phyloP scores from a whole-genome alignment of 2,888 invertebrate genomes.

The Rhingia campestris region DNA sequence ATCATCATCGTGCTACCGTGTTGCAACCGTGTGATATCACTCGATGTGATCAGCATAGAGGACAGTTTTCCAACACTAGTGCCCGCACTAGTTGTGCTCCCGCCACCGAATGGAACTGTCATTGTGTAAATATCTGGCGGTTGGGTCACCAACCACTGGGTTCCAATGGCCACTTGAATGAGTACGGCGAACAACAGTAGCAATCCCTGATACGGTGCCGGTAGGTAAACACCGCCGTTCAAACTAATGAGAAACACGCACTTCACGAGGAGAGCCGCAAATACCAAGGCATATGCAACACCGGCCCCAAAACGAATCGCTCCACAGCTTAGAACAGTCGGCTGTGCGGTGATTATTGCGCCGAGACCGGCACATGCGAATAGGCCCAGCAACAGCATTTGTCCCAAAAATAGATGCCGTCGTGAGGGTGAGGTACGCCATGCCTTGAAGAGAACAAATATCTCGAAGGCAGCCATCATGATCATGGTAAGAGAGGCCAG shows the following conservation, averaged over 20 bases:
- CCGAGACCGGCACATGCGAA: slow-evolving; percentile 92
- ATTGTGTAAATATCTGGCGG: slow-evolving; percentile 86
- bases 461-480: slow-evolving; percentile 93
- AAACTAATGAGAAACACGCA: slow-evolving; percentile 96
- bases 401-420: slow-evolving; percentile 93
- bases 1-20: slow-evolving; percentile 80
- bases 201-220: slow-evolving; percentile 95
- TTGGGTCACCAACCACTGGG: slow-evolving; percentile 92
- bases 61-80: slow-evolving; percentile 67
- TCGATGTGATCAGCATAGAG: slow-evolving; percentile 75
- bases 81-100: slow-evolving; percentile 76
- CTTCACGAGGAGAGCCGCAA: slow-evolving; percentile 95
- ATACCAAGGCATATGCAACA: slow-evolving; percentile 92
- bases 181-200: slow-evolving; percentile 94
- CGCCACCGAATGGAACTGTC: slow-evolving; percentile 80
- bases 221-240: slow-evolving; percentile 94
- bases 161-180: slow-evolving; percentile 93
- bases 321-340: slow-evolving; percentile 91
- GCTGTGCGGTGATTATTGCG: slow-evolving; percentile 90
- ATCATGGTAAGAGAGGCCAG: slow-evolving; percentile 92
- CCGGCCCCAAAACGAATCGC: slow-evolving; percentile 92
- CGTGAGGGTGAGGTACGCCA: slow-evolving; percentile 92
- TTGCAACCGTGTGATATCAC: slow-evolving; percentile 77
- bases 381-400: slow-evolving; percentile 92
- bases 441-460: slow-evolving; percentile 93